Evolutionary conservation across 2,113 vertebrate species (phyloP).

Genomic region (Cariama cristata): DNA sequence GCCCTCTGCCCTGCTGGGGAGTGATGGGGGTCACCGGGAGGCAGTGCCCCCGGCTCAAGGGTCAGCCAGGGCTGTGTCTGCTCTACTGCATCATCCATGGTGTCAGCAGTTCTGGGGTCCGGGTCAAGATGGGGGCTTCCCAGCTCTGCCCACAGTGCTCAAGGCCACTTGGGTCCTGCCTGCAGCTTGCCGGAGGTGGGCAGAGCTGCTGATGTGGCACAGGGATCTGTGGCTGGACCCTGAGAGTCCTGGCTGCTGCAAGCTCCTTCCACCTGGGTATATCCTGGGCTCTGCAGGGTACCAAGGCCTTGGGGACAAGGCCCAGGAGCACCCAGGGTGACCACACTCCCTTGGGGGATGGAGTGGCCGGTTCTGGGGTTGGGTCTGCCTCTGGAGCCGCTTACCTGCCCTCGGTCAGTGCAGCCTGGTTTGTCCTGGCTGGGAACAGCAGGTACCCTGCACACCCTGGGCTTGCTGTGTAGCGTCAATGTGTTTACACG

Average conservation of each 20-base stretch:
- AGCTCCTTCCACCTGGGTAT: neutral
- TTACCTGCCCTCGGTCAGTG: accelerated
- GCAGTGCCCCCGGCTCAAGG: neutral
- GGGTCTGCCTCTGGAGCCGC: neutral
- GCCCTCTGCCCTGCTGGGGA: neutral
- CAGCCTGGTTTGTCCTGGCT: neutral
- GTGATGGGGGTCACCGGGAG: accelerated
- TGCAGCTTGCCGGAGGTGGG: accelerated
- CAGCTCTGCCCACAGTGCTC: neutral
- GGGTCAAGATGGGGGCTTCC: neutral
- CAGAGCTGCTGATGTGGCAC: accelerated
- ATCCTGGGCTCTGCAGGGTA: neutral
- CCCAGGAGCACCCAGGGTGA: neutral
- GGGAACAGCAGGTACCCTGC: accelerated
- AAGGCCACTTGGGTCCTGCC: neutral
- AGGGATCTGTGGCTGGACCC: neutral
- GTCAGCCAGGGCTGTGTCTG: neutral
- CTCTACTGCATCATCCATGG: accelerated
- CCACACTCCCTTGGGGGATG: accelerated
- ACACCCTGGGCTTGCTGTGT: accelerated
- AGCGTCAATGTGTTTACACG: neutral
- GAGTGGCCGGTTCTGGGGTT: neutral
- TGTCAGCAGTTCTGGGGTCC: neutral
- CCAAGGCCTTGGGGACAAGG: too few species aligned
- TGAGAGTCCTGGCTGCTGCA: neutral